These are phyloP conservation scores for Panzeria rudis DNA, from an alignment of 2,888 invertebrate genomes.

Conservation along the genomic window DNA sequence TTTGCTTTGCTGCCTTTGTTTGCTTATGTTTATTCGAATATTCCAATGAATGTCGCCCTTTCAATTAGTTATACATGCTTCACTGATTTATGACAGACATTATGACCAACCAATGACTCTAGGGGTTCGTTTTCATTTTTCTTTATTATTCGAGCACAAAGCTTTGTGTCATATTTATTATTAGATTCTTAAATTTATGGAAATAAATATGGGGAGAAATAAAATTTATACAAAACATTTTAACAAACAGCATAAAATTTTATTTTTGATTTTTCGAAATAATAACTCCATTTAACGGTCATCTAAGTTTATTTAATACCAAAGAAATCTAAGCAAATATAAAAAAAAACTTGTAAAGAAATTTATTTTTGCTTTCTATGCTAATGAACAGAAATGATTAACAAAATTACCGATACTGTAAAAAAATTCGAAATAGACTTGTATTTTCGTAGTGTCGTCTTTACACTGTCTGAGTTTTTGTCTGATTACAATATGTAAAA, in stretches of 20 bases:
- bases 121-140: constrained; percentile 12
- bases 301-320: too few relatives aligned
- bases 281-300: not conserved
- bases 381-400: too few relatives aligned
- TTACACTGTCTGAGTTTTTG: too few relatives aligned
- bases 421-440: too few relatives aligned
- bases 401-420: not conserved
- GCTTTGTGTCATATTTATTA: not conserved
- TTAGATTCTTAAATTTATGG: constrained; percentile 8
- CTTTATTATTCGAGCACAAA: not conserved
- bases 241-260: constrained; percentile 67
- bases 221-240: constrained; percentile 1
- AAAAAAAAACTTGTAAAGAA: too few relatives aligned
- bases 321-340: not conserved
- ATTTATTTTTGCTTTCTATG: too few relatives aligned
- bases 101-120: constrained; percentile 48
- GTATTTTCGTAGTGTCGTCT: too few relatives aligned
- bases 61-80: constrained; percentile 74
- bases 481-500: too few relatives aligned
- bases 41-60: constrained; percentile 67
- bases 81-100: constrained; percentile 57
- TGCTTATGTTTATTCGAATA: constrained; percentile 24
- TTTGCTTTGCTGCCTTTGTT: constrained; percentile 18
- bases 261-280: constrained; percentile 54
- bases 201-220: constrained; percentile 40